A percentile compares a stretch with the other conserved stretches of the same genome.
Evolutionary conservation across 2,113 vertebrate species (phyloP).

Genomic region (Labeo catla): DNA sequence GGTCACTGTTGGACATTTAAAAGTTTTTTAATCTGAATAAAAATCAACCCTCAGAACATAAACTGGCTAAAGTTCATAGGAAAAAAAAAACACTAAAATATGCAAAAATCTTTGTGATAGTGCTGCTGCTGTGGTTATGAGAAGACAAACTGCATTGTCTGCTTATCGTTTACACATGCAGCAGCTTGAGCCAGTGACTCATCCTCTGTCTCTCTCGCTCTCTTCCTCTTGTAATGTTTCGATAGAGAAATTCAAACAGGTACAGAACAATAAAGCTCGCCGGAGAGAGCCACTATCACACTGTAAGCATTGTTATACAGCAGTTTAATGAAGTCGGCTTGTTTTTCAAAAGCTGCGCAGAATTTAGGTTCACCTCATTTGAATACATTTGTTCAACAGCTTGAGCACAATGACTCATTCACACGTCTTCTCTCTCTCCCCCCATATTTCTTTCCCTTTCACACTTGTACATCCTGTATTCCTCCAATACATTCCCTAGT

Average conservation of each 20-base stretch:
- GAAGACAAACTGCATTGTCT: slow-evolving; percentile 11
- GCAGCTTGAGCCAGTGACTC: slow-evolving; percentile 29
- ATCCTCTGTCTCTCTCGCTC: neutral
- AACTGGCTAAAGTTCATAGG: neutral
- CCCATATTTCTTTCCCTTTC: slow-evolving; percentile 38
- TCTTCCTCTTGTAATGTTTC: neutral
- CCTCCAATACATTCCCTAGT: slow-evolving; percentile 43
- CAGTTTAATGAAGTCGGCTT: slow-evolving; percentile 30
- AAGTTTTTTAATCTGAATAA: neutral
- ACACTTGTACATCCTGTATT: slow-evolving; percentile 38
- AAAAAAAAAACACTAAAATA: neutral
- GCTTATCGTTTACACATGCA: slow-evolving; percentile 2
- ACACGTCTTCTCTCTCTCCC: slow-evolving; percentile 34
- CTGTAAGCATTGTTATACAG: slow-evolving; percentile 30
- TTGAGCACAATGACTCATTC: slow-evolving; percentile 48
- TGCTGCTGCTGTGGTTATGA: neutral
- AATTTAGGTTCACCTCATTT: slow-evolving; percentile 29
- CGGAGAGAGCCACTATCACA: neutral
- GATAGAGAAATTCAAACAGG: neutral
- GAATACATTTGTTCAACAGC: slow-evolving; percentile 47
- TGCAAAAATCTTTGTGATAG: neutral
- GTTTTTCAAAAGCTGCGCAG: slow-evolving; percentile 16
- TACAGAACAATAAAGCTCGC: neutral
- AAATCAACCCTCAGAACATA: neutral
- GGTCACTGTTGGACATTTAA: neutral